Conservation (phyloP, 92 coral and sea anemone species). For the Pocillopora meandrina region DNA sequence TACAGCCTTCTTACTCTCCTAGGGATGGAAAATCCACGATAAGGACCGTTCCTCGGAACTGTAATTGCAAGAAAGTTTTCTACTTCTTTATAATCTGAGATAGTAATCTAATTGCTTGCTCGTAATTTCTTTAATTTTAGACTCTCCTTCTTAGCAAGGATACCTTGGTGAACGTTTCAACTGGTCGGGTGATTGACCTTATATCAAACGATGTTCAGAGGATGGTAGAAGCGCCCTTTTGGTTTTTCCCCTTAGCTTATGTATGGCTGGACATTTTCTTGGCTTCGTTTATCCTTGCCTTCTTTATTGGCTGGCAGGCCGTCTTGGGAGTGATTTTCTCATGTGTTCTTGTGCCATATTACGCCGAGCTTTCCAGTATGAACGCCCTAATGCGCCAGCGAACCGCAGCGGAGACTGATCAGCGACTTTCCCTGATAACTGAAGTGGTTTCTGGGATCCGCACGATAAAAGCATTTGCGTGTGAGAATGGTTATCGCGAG, state of each 20-base stretch:
- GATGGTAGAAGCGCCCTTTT: background rate
- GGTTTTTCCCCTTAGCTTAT: too few species aligned
- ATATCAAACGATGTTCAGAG: constrained; percentile 21
- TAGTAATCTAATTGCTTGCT: background rate
- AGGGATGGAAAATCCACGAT: too few species aligned
- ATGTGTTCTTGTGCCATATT: constrained; percentile 13
- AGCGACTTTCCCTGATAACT: background rate
- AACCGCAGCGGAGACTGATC: background rate
- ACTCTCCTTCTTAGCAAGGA: background rate
- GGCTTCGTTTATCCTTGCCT: background rate
- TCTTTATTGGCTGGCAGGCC: constrained; percentile 3
- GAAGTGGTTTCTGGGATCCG: constrained; percentile 20
- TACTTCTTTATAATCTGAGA: too few species aligned
- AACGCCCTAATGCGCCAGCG: background rate
- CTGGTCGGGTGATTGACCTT: constrained; percentile 12
- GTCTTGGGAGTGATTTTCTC: constrained; percentile 6
- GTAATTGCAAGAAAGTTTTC: background rate
- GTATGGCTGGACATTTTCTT: too few species aligned
- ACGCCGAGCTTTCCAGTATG: background rate
- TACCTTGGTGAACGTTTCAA: background rate
- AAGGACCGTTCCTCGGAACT: too few species aligned
- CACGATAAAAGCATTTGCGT: background rate
- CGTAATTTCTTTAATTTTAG: background rate
- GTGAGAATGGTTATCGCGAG: background rate
- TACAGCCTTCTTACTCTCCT: too few species aligned